Base-by-base conservation (phyloP, 2,113 vertebrate genomes). In the Daubentonia madagascariensis region DNA sequence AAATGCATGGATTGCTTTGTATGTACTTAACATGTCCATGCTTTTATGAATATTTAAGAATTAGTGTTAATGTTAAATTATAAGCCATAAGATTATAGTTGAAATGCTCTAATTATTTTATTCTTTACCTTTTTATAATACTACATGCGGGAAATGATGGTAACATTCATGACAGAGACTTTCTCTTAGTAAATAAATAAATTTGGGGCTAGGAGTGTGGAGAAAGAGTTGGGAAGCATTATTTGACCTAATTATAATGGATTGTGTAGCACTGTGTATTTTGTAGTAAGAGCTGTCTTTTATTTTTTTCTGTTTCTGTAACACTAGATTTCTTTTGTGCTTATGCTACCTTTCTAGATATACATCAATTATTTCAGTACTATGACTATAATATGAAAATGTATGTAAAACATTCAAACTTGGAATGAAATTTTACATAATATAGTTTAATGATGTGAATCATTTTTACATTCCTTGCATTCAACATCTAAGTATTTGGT, bases 401-500 rank as follows among this genome's bases (percentile, higher is more conserved):
- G 28, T 75, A 5, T 68, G 37, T 96, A 23, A 96, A 70, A 37
- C 85, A 81, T 67, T 89, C 25, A 79, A 65, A 85, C 11, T 87
- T 93, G 43, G 28, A 72, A 76, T 91, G 40, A 81, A 63, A 80
- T 96, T 98, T 96, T 90, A 83, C 5, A 9, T 91, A 43, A 40
- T 75, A 23, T 72, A 90, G 70, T 89, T 92, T 88, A 91, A 8
- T 81, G 57, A 84, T 45, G 18, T 37, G 57, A 50, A 32, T 85
- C 80, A 87, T 73, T 83, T 83, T 76, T 91, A 40, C 6, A 48
- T 65, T 72, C 61, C n/a, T 85, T 84, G 68, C 17, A 57, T 32
- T 75, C 59, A 86, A 14, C 32, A 32, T 88, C 57, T 92, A 9
- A 76, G 16, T 85, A 48, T 93, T 78, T 78, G 50, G 13, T 94